phyloP scores from a whole-genome alignment of 2,113 vertebrate genomes.

The Noturus placidus region DNA sequence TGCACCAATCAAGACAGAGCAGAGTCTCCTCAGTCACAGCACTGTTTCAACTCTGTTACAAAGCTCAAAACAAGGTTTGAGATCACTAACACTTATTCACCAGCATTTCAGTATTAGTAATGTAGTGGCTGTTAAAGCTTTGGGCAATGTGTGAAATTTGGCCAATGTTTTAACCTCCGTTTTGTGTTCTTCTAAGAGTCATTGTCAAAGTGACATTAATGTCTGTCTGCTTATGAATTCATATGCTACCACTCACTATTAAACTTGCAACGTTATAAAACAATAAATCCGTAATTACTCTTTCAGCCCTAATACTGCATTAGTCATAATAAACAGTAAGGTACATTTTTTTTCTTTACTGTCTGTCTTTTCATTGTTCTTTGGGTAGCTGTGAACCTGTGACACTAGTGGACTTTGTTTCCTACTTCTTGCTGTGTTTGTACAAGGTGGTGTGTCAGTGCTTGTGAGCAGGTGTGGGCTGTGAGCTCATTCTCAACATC shows the following conservation, averaged over 20 bases:
- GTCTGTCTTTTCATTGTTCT: slow-evolving; percentile 22
- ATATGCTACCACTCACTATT: background rate
- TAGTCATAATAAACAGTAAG: slow-evolving; percentile 29
- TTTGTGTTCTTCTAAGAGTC: background rate
- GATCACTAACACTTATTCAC: background rate
- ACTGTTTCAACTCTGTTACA: background rate
- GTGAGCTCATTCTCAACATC: slow-evolving; percentile 14
- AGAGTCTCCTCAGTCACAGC: background rate
- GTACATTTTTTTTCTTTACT: background rate
- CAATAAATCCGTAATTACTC: background rate
- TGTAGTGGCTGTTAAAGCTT: background rate
- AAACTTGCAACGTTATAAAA: background rate
- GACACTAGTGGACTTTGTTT: slow-evolving; percentile 33
- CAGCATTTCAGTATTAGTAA: background rate
- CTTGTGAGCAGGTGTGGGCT: background rate
- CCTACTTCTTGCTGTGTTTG: slow-evolving; percentile 29
- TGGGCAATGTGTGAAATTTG: background rate
- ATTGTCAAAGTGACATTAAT: background rate
- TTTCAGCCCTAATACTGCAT: background rate
- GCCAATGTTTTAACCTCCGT: background rate
- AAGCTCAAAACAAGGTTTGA: background rate
- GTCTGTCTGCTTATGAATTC: background rate
- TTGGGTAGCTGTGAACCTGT: background rate
- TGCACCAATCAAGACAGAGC: too few relatives aligned
- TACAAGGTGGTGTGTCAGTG: slow-evolving; percentile 24